Evolutionary conservation across 2,888 invertebrate genomes (phyloP).

Genomic region (Cosmopolites sordidus): DNA sequence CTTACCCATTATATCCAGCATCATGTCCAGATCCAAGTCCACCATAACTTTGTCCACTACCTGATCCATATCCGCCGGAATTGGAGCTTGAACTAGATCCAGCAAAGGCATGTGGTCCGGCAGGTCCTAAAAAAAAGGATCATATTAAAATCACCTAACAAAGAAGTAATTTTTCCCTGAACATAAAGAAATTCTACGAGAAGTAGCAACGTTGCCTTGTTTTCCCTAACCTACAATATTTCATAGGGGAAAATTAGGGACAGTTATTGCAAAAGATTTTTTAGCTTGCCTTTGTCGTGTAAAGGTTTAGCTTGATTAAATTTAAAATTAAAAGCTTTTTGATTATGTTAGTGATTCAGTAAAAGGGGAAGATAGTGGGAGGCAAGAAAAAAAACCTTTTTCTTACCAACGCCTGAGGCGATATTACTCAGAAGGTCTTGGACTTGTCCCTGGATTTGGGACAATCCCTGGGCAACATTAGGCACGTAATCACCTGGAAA

Average conservation of each 20-base stretch:
- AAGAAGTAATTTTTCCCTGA: too few relatives aligned
- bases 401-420: slow-evolving; percentile 4
- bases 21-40: slow-evolving; percentile 29
- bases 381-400: slow-evolving; percentile 2
- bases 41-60: slow-evolving; percentile 20
- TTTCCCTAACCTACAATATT: too few relatives aligned
- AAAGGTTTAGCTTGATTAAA: not conserved
- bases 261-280: not conserved
- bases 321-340: too few relatives aligned
- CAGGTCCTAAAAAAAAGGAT: slow-evolving; percentile 15
- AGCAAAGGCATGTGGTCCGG: slow-evolving; percentile 28
- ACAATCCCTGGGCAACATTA: slow-evolving; percentile 5
- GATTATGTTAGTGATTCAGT: too few relatives aligned
- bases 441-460: slow-evolving; percentile 12
- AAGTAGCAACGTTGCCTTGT: too few relatives aligned
- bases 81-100: slow-evolving; percentile 31
- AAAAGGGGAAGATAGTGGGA: not conserved
- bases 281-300: not conserved
- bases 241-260: too few relatives aligned
- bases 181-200: too few relatives aligned
- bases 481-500: slow-evolving; percentile 7
- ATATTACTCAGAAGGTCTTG: slow-evolving; percentile 17
- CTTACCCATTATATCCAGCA: slow-evolving; percentile 32
- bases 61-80: slow-evolving; percentile 11
- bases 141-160: too few relatives aligned